These are phyloP conservation scores for Xanthia icteritia DNA, from an alignment of 2,888 invertebrate genomes.

Conservation along the genomic window DNA sequence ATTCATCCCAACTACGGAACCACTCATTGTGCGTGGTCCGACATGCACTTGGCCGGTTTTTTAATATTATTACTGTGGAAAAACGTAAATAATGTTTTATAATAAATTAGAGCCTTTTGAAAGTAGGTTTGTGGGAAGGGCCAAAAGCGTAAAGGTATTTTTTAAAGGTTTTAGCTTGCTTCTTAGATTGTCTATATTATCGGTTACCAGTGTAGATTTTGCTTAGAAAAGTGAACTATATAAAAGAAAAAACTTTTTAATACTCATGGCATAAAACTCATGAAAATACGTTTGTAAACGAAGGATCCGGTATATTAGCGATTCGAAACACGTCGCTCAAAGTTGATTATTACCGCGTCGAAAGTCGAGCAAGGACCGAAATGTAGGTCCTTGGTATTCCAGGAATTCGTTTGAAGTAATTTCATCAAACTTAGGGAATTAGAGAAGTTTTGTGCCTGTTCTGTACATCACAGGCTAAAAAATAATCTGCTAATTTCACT, in stretches of 20 bases:
- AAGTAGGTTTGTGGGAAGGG: not conserved
- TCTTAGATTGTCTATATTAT: not conserved
- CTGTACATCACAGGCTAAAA: not conserved
- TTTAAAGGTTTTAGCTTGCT: not conserved
- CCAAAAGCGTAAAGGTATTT: not conserved
- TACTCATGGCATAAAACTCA: not conserved
- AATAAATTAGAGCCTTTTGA: not conserved
- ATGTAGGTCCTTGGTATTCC: not conserved
- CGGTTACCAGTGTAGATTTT: not conserved
- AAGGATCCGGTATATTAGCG: not conserved
- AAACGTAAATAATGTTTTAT: not conserved
- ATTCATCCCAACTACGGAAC: too few relatives aligned
- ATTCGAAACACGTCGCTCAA: constrained; percentile 46
- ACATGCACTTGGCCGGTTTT: too few relatives aligned
- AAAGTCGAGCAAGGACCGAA: constrained; percentile 29
- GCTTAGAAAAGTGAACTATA: too few relatives aligned
- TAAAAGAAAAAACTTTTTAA: not conserved
- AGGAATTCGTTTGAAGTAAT: constrained; percentile 38
- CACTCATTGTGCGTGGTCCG: too few relatives aligned
- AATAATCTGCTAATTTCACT: not conserved
- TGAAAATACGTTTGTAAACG: not conserved
- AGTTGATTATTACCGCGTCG: constrained; percentile 32
- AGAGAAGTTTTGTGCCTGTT: not conserved
- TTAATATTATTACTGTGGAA: not conserved
- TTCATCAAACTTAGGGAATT: constrained; percentile 17